Conservation (phyloP, 2,113 vertebrate genomes). For the Oostethus manadensis region DNA sequence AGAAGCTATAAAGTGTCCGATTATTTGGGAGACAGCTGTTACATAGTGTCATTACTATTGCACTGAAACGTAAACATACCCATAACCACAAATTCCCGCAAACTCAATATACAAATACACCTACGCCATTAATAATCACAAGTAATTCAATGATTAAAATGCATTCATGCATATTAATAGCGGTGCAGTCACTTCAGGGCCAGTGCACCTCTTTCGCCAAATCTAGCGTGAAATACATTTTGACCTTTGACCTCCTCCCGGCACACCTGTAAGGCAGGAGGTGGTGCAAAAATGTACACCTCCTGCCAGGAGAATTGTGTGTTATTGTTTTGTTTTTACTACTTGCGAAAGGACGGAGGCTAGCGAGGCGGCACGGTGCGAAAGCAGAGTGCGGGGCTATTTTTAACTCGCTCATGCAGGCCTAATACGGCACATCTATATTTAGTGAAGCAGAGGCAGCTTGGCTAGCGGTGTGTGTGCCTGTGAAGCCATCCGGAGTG, state of each 20-base stretch:
- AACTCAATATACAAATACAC: too few species aligned
- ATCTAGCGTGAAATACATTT: slow-evolving; percentile 9
- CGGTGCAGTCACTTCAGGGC: slow-evolving; percentile 5
- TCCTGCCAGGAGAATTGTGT: neutral
- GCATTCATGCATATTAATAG: too few species aligned
- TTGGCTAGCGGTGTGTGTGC: slow-evolving; percentile 32
- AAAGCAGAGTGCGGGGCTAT: slow-evolving; percentile 44
- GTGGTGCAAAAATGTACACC: neutral
- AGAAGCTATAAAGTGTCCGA: too few species aligned
- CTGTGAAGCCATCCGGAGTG: neutral
- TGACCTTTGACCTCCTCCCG: neutral
- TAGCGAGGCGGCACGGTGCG: slow-evolving; percentile 4
- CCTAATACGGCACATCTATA: slow-evolving; percentile 52
- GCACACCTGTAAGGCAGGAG: slow-evolving; percentile 16
- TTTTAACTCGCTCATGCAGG: slow-evolving; percentile 45
- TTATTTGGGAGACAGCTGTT: too few species aligned
- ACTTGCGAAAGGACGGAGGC: neutral
- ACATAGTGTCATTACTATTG: too few species aligned
- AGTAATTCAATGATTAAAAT: too few species aligned
- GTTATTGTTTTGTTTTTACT: slow-evolving; percentile 11
- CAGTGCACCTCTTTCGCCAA: slow-evolving; percentile 3
- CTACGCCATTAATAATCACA: too few species aligned
- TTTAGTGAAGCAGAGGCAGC: slow-evolving; percentile 45
- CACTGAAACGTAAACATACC: too few species aligned
- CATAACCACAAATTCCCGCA: too few species aligned